Evolutionary conservation across 2,797 vertebrate genomes (phyloP), one percentile per base, ranked within the genome.

Genomic region (Iguana delicatissima): DNA sequence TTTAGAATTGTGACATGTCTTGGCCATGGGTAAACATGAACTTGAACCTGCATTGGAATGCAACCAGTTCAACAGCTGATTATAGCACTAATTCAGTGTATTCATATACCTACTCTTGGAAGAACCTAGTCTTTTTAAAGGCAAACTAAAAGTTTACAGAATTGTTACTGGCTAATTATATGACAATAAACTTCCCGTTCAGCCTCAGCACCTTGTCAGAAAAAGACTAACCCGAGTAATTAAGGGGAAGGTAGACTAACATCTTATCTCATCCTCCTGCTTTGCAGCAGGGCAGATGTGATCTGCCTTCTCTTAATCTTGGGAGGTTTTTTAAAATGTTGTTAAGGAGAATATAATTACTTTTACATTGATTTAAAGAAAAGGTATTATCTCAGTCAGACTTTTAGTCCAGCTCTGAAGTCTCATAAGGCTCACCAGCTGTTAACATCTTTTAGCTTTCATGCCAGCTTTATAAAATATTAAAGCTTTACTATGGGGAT

Each of bases 401-500:
- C 26, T 77, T 87, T 93, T 77, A 90, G 46, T 89, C 24, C 35
- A 93, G 80, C 55, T 93, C 89, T 86, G 77, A 67, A 91, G 50
- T 91, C 95, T 94, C 87, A 74, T 87, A 93, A 89, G 64, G 87
- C 77, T 74, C 86, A 89, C 77, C 84, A 92, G 80, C 80, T 93
- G 89, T 89, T 95, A 89, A 73, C 22, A 92, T 88, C 20, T 84
- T 93, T 92, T 94, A 93, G 87, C 46, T 83, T 95, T 93, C 86
- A 55, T 62, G 80, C 73, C 83, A 93, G 67, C 16, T 55, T 93
- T 90, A 90, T 57, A 92, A 90, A 92, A 92, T 89, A 79, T 95
- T 92, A 77, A 96, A 94, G 91, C 89, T 80, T 74, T 87, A 74
- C 90, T 87, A 79, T 95, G 89, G 83, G 85, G n/a, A 92, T 87